Base-by-base conservation (phyloP, 2,888 invertebrate genomes). In the Scaptomyza polygonia region DNA sequence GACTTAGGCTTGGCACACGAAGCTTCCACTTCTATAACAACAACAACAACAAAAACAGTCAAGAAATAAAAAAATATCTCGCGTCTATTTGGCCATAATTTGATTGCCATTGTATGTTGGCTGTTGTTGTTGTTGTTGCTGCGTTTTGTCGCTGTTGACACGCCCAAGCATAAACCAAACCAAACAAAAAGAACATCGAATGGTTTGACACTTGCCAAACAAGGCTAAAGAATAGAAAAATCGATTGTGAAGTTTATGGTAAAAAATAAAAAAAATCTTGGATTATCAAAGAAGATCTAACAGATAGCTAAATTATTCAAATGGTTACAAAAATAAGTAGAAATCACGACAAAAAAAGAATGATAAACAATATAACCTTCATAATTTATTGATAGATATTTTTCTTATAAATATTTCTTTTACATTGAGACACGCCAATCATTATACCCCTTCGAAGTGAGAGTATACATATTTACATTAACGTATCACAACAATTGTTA, bases 81-180 rank as follows among this genome's bases (percentile, higher is more conserved):
- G 64, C 48, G 49, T 54, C 62, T 45, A 48, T 62, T 72, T 66
- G 59, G 77, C 61, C 74, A 79, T 67, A 79, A 77, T 64, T 79
- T 83, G 74, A 83, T 72, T 77, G 63, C 54, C 65, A 66, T 82
- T 76, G 79, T 76, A 54, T 71, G 32, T 49, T 52, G 29, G 29
- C 4, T 58, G 57, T 51, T 30, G 43, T 29, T 59, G 45, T 30
- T 44, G 16, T 32, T 48, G 45, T 44, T 45, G 14, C 16, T 44
- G 62, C 40, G 32, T 57, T 57, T 45, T 64, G 55, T 49, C 32
- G 49, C 9, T 49, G 18, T n/a, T 51, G 57, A 45, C 58, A 68
- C 64, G 72, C 71, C 43, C 67, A 63, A 63, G 16, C 39, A 54
- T 51, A 65, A 40, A 30, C 18, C n/a, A 47, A 39, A 52, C 9